Percentiles rank a stretch among this genome's conserved stretches.
Evolutionary conservation across 37 sponge, comb jelly and placozoan species (phyloP).

Genomic region (Beroe ovata): DNA sequence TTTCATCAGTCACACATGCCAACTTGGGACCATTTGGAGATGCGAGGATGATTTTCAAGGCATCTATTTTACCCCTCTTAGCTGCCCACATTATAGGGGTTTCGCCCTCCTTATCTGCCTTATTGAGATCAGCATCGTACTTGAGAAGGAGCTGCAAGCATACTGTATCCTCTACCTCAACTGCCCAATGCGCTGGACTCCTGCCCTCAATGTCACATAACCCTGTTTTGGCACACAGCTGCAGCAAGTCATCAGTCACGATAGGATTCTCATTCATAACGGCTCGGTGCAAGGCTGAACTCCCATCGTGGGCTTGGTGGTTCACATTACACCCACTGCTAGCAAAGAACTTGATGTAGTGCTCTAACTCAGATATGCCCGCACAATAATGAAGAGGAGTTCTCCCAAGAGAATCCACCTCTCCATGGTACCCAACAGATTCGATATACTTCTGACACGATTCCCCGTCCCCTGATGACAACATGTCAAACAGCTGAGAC

Average conservation of each 20-base stretch:
- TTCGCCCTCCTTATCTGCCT: constrained; percentile 47
- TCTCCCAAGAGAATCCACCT: constrained; percentile 24
- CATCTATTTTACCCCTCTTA: background rate
- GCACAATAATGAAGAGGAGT: constrained; percentile 62
- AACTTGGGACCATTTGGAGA: constrained; percentile 25
- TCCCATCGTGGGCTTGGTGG: constrained; percentile 54
- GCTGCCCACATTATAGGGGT: constrained; percentile 42
- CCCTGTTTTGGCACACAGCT: background rate
- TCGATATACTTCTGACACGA: background rate
- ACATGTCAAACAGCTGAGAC: background rate
- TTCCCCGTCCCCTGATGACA: constrained; percentile 39
- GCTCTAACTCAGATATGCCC: background rate
- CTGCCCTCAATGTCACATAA: constrained; percentile 21
- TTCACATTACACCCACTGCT: constrained; percentile 29
- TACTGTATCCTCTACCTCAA: background rate
- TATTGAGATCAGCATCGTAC: background rate
- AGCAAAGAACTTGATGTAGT: constrained; percentile 38
- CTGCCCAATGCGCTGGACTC: constrained; percentile 48
- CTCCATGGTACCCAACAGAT: background rate
- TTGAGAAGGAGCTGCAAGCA: constrained; percentile 30
- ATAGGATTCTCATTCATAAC: constrained; percentile 51
- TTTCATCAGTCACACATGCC: background rate
- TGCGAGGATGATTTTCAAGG: background rate
- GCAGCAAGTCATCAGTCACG: constrained; percentile 41
- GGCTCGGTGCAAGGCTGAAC: constrained; percentile 41